Evolutionary conservation across 2,113 vertebrate genomes (phyloP).

Genomic region (Pituophis catenifer): DNA sequence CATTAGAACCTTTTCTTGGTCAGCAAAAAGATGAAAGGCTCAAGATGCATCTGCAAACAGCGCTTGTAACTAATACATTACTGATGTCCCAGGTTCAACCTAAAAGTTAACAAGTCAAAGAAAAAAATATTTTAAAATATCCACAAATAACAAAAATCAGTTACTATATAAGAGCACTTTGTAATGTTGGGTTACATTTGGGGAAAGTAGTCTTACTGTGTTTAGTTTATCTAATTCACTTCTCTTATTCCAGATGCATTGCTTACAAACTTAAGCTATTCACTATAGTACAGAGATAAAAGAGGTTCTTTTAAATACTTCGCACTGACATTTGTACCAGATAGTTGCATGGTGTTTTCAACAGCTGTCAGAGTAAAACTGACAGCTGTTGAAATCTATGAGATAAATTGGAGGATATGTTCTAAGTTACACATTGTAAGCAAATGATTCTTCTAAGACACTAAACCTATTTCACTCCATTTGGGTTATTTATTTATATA

Average conservation of each 20-base stretch:
- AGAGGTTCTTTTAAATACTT: not conserved
- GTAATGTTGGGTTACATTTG: not conserved
- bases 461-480: not conserved
- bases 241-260: not conserved
- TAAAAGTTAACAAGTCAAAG: not conserved
- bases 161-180: not conserved
- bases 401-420: not conserved
- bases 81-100: not conserved
- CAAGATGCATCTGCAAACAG: not conserved
- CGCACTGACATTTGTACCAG: not conserved
- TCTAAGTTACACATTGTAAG: conserved; percentile 7
- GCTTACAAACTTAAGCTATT: not conserved
- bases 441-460: not conserved
- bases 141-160: not conserved
- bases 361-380: not conserved
- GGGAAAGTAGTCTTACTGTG: not conserved
- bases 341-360: not conserved
- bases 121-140: not conserved
- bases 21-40: not conserved
- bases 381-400: not conserved
- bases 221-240: not conserved
- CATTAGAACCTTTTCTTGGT: not conserved
- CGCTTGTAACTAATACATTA: not conserved
- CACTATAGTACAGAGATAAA: not conserved
- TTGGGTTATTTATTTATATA: not conserved